Conservation (phyloP, 1,140 invertebrate genomes). For the Papilio polyxenes region DNA sequence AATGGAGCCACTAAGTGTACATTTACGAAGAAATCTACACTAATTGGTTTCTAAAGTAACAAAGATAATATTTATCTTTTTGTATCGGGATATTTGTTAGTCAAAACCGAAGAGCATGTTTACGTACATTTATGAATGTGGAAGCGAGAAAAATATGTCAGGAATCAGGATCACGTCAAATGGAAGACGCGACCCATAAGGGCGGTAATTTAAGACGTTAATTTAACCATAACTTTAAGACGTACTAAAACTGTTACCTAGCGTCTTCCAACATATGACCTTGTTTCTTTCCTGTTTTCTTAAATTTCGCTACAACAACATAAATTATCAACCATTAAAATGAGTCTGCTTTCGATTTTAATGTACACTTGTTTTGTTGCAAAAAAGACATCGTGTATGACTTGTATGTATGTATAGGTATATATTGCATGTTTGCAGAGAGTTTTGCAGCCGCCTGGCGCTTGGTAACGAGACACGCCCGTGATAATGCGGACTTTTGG, state of each 20-base stretch:
- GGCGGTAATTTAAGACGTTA: no score
- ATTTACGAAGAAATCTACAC: no score
- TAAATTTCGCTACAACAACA: not conserved
- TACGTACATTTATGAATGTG: no score
- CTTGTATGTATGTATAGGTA: not conserved
- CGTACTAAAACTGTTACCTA: not conserved
- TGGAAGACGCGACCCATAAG: no score
- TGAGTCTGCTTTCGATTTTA: conserved; percentile 15
- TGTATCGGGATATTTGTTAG: no score
- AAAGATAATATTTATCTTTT: no score
- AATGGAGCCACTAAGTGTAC: no score
- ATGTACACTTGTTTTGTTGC: not conserved
- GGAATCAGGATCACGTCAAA: no score
- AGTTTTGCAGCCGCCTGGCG: not conserved
- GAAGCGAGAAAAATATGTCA: no score
- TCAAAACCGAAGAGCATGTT: no score
- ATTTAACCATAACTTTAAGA: no score
- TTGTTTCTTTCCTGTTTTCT: not conserved
- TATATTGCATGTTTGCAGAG: not conserved
- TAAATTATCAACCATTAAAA: not conserved
- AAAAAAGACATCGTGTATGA: conserved; percentile 22
- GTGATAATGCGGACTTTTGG: conserved; percentile 37
- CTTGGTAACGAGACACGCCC: conserved; percentile 35
- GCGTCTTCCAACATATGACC: not conserved
- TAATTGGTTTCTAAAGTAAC: no score